Evolutionary conservation across 2,113 vertebrate genomes (phyloP).

Genomic region (Thunnus thynnus): DNA sequence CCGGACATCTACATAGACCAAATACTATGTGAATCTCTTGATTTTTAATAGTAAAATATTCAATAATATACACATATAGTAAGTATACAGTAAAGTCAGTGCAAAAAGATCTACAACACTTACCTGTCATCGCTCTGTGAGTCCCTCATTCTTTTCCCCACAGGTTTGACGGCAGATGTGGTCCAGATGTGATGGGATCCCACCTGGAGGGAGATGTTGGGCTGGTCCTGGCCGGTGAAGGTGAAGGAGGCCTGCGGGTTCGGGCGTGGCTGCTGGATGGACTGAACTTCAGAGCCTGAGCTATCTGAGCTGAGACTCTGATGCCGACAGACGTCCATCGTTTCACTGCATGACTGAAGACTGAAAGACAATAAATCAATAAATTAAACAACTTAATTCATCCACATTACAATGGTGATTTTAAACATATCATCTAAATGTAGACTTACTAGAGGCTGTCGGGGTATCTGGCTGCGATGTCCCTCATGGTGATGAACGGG

Average conservation of each 20-base stretch:
- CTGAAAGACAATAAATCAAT: background rate
- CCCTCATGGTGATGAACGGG: conserved; percentile 11
- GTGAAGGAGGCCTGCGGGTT: background rate
- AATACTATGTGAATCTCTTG: no score
- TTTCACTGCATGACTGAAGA: background rate
- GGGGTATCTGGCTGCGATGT: background rate
- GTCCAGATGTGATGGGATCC: background rate
- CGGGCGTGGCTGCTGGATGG: background rate
- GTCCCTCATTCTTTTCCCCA: background rate
- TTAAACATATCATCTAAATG: background rate
- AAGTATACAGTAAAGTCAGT: no score
- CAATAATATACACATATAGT: background rate
- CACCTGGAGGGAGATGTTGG: background rate
- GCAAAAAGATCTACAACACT: no score
- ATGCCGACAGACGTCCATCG: conserved; percentile 16
- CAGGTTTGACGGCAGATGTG: background rate
- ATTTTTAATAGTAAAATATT: no score
- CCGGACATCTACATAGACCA: no score
- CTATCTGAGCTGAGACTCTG: background rate
- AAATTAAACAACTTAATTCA: background rate
- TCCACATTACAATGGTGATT: no score
- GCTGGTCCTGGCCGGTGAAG: background rate
- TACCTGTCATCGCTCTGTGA: no score
- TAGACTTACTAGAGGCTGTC: conserved; percentile 26
- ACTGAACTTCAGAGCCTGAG: background rate